Conservation (phyloP, 2,888 invertebrate genomes). For the Pseudococcus longispinus region DNA sequence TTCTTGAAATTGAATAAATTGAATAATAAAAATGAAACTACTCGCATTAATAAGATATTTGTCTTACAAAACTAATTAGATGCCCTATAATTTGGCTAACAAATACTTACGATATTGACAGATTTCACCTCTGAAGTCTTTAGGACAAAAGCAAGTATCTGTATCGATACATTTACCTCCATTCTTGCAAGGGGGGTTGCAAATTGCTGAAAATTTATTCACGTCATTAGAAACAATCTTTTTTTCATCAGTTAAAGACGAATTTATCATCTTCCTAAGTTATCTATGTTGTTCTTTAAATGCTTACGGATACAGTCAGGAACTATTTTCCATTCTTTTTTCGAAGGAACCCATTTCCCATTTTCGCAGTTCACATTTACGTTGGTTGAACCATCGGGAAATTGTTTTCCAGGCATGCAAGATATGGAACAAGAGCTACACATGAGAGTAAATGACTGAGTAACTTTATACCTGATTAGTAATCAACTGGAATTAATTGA, state of each 20-base stretch:
- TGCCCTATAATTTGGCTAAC: too few relatives aligned
- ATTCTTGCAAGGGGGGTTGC: constrained; percentile 77
- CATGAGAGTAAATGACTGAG: neutral
- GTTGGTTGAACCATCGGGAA: constrained; percentile 74
- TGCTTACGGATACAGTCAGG: constrained; percentile 75
- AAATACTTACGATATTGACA: constrained; percentile 73
- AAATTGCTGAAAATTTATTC: constrained; percentile 66
- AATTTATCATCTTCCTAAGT: too few relatives aligned
- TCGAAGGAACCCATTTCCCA: constrained; percentile 75
- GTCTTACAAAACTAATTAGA: too few relatives aligned
- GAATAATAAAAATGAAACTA: too few relatives aligned
- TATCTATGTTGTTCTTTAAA: neutral
- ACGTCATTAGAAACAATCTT: neutral
- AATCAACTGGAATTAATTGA: neutral
- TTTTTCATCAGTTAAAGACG: neutral
- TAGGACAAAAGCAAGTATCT: constrained; percentile 80
- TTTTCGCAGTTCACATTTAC: constrained; percentile 74
- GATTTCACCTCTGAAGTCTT: constrained; percentile 73
- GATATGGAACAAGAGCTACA: constrained; percentile 72
- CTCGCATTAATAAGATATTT: too few relatives aligned
- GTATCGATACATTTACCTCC: constrained; percentile 81
- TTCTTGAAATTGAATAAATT: too few relatives aligned
- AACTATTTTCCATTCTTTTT: constrained; percentile 69
- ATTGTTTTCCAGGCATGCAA: constrained; percentile 72
- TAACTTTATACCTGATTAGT: neutral